Evolutionary conservation across 2,888 invertebrate species (phyloP).

Genomic region (Drosophila gaucha): DNA sequence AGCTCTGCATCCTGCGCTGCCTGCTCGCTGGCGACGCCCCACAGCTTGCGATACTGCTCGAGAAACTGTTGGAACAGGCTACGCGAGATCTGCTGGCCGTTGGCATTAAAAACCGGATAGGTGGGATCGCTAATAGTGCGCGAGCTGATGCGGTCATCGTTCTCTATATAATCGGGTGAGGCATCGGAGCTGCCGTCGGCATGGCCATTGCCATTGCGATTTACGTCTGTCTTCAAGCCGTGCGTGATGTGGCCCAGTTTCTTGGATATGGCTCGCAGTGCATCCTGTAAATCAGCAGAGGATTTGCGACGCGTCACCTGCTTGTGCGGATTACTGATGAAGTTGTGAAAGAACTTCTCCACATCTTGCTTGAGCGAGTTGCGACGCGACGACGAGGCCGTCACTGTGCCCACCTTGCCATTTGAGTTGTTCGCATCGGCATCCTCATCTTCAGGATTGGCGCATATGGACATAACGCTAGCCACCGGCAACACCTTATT

Average conservation of each 20-base stretch:
- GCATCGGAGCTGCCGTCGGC: constrained; percentile 25
- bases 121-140: constrained; percentile 92
- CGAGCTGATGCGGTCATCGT: constrained; percentile 76
- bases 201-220: constrained; percentile 67
- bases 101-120: constrained; percentile 90
- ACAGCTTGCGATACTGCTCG: constrained; percentile 87
- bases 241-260: constrained; percentile 86
- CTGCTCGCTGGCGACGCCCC: constrained; percentile 76
- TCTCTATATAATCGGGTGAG: constrained; percentile 77
- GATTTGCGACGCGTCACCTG: constrained; percentile 85
- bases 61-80: constrained; percentile 89
- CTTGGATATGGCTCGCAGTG: constrained; percentile 86
- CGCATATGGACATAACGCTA: constrained; percentile 90
- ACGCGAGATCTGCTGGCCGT: constrained; percentile 90
- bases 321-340: constrained; percentile 81
- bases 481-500: constrained; percentile 91
- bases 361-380: constrained; percentile 82
- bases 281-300: constrained; percentile 88
- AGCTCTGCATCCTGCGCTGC: constrained; percentile 76
- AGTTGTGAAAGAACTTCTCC: constrained; percentile 83
- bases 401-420: constrained; percentile 41
- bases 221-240: constrained; percentile 84
- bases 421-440: constrained; percentile 66
- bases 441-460: constrained; percentile 86
- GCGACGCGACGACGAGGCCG: constrained; percentile 50